phyloP scores from a whole-genome alignment of 2,888 invertebrate genomes.

The Epistrophella euchroma region DNA sequence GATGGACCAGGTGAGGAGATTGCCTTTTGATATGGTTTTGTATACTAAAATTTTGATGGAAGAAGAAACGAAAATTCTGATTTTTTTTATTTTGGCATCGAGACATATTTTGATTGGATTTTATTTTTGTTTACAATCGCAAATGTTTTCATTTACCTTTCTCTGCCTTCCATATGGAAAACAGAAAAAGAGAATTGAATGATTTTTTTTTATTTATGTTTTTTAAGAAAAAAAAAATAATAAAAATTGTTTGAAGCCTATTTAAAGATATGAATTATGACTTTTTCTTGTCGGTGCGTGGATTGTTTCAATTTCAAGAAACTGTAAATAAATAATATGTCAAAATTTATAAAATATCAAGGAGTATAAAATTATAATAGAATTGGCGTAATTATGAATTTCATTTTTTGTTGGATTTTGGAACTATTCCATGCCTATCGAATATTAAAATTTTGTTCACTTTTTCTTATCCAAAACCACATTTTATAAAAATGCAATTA shows the following conservation, averaged over 20 bases:
- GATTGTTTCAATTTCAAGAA: slow-evolving; percentile 1
- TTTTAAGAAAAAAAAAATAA: not conserved
- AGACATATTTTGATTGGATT: slow-evolving; percentile 3
- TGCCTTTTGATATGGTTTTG: not conserved
- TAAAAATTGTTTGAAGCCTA: slow-evolving; percentile 20
- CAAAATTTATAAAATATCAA: not conserved
- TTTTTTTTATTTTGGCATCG: not conserved
- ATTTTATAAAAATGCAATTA: no score
- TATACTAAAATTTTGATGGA: not conserved
- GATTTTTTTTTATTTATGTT: not conserved
- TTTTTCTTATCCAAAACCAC: not conserved
- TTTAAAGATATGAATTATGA: slow-evolving; percentile 26
- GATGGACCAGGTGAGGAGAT: slow-evolving; percentile 91
- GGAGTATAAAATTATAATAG: not conserved
- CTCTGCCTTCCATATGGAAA: not conserved
- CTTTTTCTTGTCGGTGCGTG: slow-evolving; percentile 3
- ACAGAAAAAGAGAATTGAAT: not conserved
- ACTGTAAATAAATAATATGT: slow-evolving; percentile 14
- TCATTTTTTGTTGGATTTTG: no score
- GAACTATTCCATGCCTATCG: no score
- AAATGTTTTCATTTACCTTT: slow-evolving; percentile 25
- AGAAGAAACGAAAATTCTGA: not conserved
- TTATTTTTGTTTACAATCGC: slow-evolving; percentile 39
- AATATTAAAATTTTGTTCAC: no score
- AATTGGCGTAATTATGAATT: not conserved